phyloP scores from a whole-genome alignment of 2,797 vertebrate genomes.

The Peromyscus attwateri region DNA sequence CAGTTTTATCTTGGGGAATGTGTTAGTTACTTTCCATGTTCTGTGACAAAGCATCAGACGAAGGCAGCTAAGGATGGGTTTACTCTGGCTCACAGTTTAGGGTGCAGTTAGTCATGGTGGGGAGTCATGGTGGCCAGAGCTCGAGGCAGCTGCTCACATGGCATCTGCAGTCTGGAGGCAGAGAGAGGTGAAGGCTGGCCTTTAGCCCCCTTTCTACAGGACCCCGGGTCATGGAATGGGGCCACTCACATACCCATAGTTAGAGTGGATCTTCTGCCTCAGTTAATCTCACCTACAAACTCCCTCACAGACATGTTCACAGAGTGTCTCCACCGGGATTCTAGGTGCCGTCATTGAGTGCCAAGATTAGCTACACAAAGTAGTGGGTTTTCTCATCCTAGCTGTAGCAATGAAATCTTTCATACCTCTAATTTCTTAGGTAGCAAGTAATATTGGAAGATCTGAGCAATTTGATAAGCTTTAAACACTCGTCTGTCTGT shows the following conservation, averaged over 20 bases:
- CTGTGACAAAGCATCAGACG: not conserved
- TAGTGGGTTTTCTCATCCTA: not conserved
- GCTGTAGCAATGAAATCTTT: not conserved
- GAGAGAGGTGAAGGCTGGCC: not conserved
- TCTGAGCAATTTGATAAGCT: not conserved
- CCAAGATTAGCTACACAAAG: not conserved
- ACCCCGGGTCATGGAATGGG: not conserved
- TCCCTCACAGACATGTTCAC: not conserved
- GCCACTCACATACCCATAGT: not conserved
- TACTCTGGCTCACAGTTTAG: not conserved
- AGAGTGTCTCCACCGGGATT: not conserved
- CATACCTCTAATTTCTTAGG: constrained; percentile 7
- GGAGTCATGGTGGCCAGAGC: too few species aligned
- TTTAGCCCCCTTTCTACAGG: not conserved
- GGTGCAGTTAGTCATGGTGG: too few species aligned
- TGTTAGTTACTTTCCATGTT: not conserved
- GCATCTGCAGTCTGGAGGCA: not conserved
- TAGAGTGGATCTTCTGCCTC: not conserved
- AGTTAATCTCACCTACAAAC: not conserved
- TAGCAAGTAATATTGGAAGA: not conserved
- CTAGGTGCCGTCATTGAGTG: not conserved
- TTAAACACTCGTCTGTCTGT: not conserved
- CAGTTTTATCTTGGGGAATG: not conserved
- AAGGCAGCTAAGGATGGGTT: not conserved
- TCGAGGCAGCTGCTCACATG: rapidly evolving